Evolutionary conservation across 2,888 invertebrate species (phyloP), one percentile per base, ranked within the genome.

Genomic region (Chrysomela aeneicollis): DNA sequence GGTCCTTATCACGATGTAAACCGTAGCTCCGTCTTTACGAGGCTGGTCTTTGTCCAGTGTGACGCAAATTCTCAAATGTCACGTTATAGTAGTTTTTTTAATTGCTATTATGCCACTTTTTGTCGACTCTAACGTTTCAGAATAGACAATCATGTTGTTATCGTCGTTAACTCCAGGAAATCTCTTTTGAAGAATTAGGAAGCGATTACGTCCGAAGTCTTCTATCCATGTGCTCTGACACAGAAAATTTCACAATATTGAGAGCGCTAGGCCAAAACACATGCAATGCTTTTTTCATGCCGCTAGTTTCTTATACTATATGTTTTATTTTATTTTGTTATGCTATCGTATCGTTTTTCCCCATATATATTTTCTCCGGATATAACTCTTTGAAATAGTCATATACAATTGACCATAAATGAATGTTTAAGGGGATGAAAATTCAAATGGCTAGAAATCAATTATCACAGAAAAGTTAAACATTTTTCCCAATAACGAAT

Each of bases 1-100:
- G 75, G 68, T 52, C 69, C 67, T 68, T 68, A 72, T 71, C 68
- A 73, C 69, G 67, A 69, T 63, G 60, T 65, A 73, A 74, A 76
- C 76, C 77, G 76, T 76, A 76, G 68, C 76, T 77, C 77, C 77
- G 74, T 64, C 64, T 57, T 52, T 58, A 61, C 65, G 66, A 66
- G 61, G 69, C 67, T 67, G 61, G 69, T 70, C 71, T 73, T 68
- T 72, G 76, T 75, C 76, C 76, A 74, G 72, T 73, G 70, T 68
- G 71, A 71, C 67, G 73, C 71, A 67, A 70, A 67, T 64, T 68
- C 69, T 71, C 68, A 67, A 63, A 73, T 70, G 72, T 73, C 73
- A 68, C 72, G 67, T 67, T 65, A 62, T 63, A 63, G 35, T 49
- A 26, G n/a, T 55, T 59, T 63, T 63, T 35, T 26, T 17, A 55